Conservation (phyloP, 2,113 vertebrate genomes). For the Thalassarche chlororhynchos region DNA sequence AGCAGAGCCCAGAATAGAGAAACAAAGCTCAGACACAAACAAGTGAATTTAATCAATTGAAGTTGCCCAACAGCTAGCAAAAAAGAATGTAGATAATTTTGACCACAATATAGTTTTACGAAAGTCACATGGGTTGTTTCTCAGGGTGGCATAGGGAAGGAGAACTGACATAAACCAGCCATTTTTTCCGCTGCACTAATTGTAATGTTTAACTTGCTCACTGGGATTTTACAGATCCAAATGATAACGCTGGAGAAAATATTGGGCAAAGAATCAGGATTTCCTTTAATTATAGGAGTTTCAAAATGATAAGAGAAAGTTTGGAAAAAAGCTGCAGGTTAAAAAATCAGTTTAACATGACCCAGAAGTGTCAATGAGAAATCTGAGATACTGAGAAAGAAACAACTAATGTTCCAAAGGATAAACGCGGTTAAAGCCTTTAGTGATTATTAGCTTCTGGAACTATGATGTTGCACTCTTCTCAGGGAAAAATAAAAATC, state of each 20-base stretch:
- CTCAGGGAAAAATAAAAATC: conserved; percentile 28
- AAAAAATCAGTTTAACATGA: not conserved
- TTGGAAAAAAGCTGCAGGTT: not conserved
- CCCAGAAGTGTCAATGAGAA: conserved; percentile 13
- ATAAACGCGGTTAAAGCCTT: not conserved
- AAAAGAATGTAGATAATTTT: not conserved
- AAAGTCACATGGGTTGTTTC: not conserved
- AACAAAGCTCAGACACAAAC: not conserved
- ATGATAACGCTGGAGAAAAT: not conserved
- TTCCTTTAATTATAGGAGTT: not conserved
- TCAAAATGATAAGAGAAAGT: not conserved
- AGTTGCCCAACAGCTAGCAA: not conserved
- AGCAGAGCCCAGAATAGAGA: not conserved
- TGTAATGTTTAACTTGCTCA: not conserved
- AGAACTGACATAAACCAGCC: not conserved
- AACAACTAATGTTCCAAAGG: not conserved
- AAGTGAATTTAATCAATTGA: not conserved
- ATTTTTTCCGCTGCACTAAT: not conserved
- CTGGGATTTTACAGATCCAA: not conserved
- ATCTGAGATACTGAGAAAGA: conserved; percentile 1
- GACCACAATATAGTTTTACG: not conserved
- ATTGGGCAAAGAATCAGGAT: not conserved
- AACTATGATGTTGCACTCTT: not conserved
- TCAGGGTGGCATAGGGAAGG: not conserved
- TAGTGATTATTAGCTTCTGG: not conserved